These are phyloP conservation scores for Gymnobelideus leadbeateri DNA, from an alignment of 2,113 vertebrate species.

Conservation along the genomic window DNA sequence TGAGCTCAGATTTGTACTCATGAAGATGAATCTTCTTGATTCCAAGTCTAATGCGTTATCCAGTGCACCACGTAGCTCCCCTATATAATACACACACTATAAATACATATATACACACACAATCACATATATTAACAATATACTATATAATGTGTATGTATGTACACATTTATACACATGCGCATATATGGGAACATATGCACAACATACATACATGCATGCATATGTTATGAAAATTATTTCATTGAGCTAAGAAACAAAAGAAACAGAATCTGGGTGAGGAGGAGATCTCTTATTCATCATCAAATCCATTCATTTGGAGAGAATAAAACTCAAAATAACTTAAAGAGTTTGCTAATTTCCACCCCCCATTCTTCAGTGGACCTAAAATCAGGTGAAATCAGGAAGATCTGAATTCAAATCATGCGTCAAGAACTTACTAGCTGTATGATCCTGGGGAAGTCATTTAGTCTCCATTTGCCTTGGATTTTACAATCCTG, in stretches of 20 bases:
- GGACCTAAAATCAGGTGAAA: not conserved
- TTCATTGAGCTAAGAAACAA: conserved; percentile 40
- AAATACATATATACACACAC: too few species aligned
- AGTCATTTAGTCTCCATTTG: not conserved
- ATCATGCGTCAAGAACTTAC: not conserved
- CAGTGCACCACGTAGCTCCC: too few species aligned
- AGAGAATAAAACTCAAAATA: not conserved
- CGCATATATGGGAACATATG: too few species aligned
- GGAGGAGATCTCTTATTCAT: conserved; percentile 46
- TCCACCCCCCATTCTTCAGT: not conserved
- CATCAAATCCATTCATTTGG: conserved; percentile 40
- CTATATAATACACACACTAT: too few species aligned
- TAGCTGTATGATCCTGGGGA: not conserved
- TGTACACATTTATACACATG: too few species aligned
- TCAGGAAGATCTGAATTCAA: not conserved
- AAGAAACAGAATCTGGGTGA: not conserved
- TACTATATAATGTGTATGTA: too few species aligned
- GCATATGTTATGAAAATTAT: conserved; percentile 32
- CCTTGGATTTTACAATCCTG: not conserved
- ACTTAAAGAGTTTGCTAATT: too few species aligned
- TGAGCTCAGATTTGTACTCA: conserved; percentile 8
- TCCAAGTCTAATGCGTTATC: too few species aligned
- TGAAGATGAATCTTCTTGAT: not conserved
- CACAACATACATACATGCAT: too few species aligned
- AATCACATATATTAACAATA: too few species aligned